These are phyloP conservation scores for Coelopa pilipes DNA, from an alignment of 2,888 invertebrate species.

Conservation along the genomic window DNA sequence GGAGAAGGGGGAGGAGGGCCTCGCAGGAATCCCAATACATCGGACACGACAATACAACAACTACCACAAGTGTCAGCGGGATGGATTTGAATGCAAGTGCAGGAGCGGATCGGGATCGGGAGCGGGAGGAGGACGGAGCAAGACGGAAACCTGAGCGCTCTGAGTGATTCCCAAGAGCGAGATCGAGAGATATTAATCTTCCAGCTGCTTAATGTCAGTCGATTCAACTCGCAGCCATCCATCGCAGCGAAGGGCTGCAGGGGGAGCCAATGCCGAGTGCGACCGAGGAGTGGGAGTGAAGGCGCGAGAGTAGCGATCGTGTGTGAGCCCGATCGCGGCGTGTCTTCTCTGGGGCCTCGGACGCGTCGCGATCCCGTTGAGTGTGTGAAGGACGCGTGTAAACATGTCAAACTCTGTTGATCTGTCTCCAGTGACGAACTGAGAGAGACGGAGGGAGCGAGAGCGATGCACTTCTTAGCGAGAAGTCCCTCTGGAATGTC, in stretches of 20 bases:
- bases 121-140: not conserved
- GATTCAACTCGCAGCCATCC: constrained; percentile 24
- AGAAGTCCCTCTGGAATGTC: not conserved
- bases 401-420: not conserved
- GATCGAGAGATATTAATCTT: constrained; percentile 32
- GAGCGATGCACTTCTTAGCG: too few relatives aligned
- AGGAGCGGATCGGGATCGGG: too few relatives aligned
- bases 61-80: constrained; percentile 3
- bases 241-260: constrained; percentile 18
- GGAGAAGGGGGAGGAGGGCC: too few relatives aligned
- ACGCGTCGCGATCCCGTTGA: too few relatives aligned
- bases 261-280: not conserved
- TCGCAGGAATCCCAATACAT: too few relatives aligned
- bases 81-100: not conserved
- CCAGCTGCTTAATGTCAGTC: constrained; percentile 34
- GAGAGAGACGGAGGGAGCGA: too few relatives aligned
- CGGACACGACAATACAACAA: too few relatives aligned
- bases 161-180: constrained; percentile 17
- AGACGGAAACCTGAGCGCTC: constrained; percentile 3
- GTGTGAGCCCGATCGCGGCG: too few relatives aligned
- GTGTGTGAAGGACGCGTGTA: constrained; percentile 1
- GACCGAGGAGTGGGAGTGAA: not conserved
- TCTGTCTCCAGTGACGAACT: too few relatives aligned
- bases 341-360: too few relatives aligned
- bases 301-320: not conserved